Evolutionary conservation across 2,797 vertebrate genomes (phyloP).

Genomic region (Fundulus diaphanus): DNA sequence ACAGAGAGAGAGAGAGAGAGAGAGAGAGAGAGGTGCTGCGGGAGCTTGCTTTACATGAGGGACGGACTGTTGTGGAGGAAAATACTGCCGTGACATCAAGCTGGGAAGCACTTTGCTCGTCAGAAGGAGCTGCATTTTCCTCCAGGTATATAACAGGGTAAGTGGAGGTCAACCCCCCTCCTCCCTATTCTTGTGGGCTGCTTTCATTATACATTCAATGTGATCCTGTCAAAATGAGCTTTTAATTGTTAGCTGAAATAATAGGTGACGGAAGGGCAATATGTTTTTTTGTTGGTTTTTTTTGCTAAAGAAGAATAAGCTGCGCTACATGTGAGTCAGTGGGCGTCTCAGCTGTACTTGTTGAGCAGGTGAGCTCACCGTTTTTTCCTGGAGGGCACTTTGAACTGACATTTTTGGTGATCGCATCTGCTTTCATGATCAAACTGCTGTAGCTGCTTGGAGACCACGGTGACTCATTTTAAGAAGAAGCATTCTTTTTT

Average conservation of each 20-base stretch:
- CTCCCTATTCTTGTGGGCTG: background rate
- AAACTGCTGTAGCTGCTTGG: background rate
- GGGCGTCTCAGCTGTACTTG: background rate
- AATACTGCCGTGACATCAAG: conserved; percentile 30
- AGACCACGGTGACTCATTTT: background rate
- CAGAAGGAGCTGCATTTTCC: conserved; percentile 40
- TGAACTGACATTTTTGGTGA: conserved; percentile 2
- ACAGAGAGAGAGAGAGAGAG: conserved; percentile 51
- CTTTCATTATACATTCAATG: background rate
- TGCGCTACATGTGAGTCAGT: background rate
- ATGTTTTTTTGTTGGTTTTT: too few relatives aligned
- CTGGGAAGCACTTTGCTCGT: conserved; percentile 18
- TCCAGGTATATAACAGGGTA: conserved; percentile 54
- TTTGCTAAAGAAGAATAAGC: background rate
- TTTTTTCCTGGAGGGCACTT: conserved; percentile 55
- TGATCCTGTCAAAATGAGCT: conserved; percentile 1
- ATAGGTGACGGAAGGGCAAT: background rate
- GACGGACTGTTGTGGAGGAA: conserved; percentile 47
- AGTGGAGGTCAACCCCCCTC: conserved; percentile 40
- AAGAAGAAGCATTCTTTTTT: background rate
- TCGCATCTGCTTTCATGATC: background rate
- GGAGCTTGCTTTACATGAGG: conserved; percentile 55
- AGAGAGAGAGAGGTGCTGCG: conserved; percentile 54
- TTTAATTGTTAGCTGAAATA: conserved; percentile 3
- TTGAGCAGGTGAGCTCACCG: background rate